Percentiles rank a stretch among this genome's conserved stretches.
These are phyloP conservation scores for Chloroclysta siterata DNA, from an alignment of 2,888 invertebrate species.

Conservation along the genomic window DNA sequence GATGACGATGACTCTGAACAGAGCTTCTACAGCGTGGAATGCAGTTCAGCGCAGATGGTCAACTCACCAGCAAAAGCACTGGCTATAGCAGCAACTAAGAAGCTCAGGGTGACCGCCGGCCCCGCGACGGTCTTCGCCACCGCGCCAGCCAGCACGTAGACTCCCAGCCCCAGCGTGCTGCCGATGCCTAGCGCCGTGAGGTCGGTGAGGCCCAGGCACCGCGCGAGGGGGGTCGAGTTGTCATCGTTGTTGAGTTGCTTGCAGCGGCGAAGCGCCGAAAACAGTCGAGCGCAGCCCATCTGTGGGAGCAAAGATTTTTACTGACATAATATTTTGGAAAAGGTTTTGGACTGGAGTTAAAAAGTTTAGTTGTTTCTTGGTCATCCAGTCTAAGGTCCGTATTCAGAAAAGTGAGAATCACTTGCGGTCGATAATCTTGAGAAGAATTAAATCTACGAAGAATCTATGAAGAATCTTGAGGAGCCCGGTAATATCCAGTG, in stretches of 20 bases:
- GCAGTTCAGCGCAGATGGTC: no score
- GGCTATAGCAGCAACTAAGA: constrained; percentile 95
- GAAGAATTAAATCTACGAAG: no score
- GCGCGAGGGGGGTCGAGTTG: constrained; percentile 72
- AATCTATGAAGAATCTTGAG: background rate
- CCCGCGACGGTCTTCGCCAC: constrained; percentile 95
- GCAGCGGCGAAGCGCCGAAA: constrained; percentile 71
- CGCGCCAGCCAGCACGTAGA: constrained; percentile 96
- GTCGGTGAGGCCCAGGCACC: constrained; percentile 93
- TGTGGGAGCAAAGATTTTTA: constrained; percentile 43
- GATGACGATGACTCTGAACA: no score
- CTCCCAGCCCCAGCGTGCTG: constrained; percentile 95
- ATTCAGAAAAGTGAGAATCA: no score
- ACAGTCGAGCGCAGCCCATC: constrained; percentile 69
- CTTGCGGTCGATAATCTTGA: no score
- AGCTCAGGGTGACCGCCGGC: constrained; percentile 95
- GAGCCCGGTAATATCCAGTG: background rate
- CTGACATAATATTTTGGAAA: background rate
- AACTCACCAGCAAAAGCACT: constrained; percentile 94
- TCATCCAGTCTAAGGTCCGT: no score
- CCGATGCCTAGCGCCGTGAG: constrained; percentile 95
- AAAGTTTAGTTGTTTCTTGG: no score
- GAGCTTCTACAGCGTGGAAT: no score
- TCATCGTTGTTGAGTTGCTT: constrained; percentile 76
- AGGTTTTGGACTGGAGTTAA: background rate